Evolutionary conservation across 2,888 invertebrate species (phyloP), one percentile per base, ranked within the genome.

Genomic region (Rhamnusium bicolor): DNA sequence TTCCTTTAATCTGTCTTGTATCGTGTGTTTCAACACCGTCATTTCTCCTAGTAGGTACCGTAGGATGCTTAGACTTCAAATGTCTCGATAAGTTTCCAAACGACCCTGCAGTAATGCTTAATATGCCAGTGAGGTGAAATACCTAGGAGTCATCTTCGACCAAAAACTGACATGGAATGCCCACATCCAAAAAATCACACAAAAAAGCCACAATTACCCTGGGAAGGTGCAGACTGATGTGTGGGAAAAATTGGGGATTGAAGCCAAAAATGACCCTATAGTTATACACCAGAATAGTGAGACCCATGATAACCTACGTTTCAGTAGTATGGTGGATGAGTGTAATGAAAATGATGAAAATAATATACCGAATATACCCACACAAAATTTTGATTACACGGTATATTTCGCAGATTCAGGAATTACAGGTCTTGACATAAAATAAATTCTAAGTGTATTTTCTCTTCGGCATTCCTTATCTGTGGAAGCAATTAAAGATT

Each of bases 381-480:
- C 8, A 32, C 29, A 4, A 32, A 32, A 32, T 32, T 4, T 32
- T 8, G 18, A 58, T 27, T 18, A 58, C 27, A 58, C 18, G 4
- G 8, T 58, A 58, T 24, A 58, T 58, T 58, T 58, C 32, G 6
- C 27, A 58, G 32, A 58, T 14, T 32, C 29, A 8, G 29, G 18
- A 12, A 29, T 58, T 32, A 32, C 58, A 16, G 32, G 58, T 10
- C 4, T 16, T n/a, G 29, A 58, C n/a, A 58, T 58, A 32, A 32
- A 29, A 58, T 14, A 29, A 32, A 58, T 58, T 29, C 12, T 58
- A 29, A 16, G 7, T 29, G 58, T 7, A 58, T 58, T 58, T 29
- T 27, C 58, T 58, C 32, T 32, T 29, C 58, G 58, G 16, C 58
- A 58, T 32, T 29, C 58, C n/a, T 18, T 58, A 16, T 58, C 58